Evolutionary conservation across 2,888 invertebrate genomes (phyloP), one percentile per base, ranked within the genome.

Genomic region (Lochmaea crataegi): DNA sequence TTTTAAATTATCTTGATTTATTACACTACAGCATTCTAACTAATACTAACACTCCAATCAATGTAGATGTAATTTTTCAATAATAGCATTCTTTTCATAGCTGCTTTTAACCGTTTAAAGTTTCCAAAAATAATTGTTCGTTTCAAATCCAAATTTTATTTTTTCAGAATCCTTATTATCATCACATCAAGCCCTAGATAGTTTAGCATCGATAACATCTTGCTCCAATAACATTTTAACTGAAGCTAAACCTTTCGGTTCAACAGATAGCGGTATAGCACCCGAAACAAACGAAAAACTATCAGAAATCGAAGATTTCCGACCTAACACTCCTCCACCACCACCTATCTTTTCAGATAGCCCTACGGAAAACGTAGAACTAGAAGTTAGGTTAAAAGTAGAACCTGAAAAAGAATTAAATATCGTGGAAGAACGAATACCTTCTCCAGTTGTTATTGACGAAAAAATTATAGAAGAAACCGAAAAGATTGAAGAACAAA

Each of bases 231-330:
- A 71, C 48, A 72, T 70, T 14, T 64, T 69, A 32, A 70, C 65
- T 57, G 69, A 75, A 16, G 51, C 65, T 60, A 85, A 76, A 76
- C 76, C 75, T 41, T 77, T 80, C 68, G 81, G 79, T 9, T 81
- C 81, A 1, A 80, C 80, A 32, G 81, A 81, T 57, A 81, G 81
- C 63, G 81, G 81, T 58, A 81, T 81, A 65, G 80, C 80, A 10
- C 78, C 77, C 58, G 80, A 81, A 65, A 69, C 72, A 11, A 68
- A 56, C 42, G 77, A 80, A 45, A 76, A 75, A 67, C 61, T 71
- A 51, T 53, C 69, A 45, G 77, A 80, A 67, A 18, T 73, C 12
- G 74, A 77, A 65, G 77, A 79, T 70, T 73, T 72, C 65, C 73
- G 73, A 66, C 65, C 72, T 76, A 80, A 79, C 77, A 81, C 77